Percentiles rank a stretch among this genome's conserved stretches.
phyloP scores from a whole-genome alignment of 2,113 vertebrate genomes.

The Crocuta crocuta region DNA sequence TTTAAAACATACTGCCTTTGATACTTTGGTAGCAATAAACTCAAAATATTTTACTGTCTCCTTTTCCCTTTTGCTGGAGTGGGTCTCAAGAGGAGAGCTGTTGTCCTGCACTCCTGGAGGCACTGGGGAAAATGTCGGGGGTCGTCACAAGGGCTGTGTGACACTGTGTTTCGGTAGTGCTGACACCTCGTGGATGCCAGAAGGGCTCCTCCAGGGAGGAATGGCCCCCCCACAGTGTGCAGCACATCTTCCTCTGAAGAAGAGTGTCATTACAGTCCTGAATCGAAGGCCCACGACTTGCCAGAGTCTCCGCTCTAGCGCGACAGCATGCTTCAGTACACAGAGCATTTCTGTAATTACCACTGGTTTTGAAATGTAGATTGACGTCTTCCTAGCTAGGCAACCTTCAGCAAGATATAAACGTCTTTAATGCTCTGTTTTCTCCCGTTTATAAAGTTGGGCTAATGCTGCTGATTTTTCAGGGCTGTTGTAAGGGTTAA shows the following conservation, averaged over 20 bases:
- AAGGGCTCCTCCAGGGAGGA: background rate
- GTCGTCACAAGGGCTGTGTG: background rate
- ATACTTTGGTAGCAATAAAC: background rate
- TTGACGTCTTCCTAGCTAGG: background rate
- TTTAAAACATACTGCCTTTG: background rate
- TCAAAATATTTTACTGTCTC: background rate
- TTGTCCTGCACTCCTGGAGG: background rate
- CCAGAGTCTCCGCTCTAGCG: background rate
- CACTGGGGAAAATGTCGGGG: accelerated
- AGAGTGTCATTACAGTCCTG: accelerated
- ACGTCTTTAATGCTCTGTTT: background rate
- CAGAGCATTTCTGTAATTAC: background rate
- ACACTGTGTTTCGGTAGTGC: background rate
- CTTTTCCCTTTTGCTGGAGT: background rate
- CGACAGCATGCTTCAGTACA: background rate
- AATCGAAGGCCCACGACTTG: background rate
- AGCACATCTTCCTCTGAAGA: background rate
- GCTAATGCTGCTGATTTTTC: background rate
- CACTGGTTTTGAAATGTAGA: background rate
- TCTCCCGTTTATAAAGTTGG: background rate
- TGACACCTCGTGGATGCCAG: background rate
- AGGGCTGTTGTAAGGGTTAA: background rate
- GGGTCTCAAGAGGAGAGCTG: background rate
- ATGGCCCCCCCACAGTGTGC: accelerated
- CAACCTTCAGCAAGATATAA: background rate